Evolutionary conservation across 2,113 vertebrate species (phyloP).

Genomic region (Poeciliopsis prolifica): DNA sequence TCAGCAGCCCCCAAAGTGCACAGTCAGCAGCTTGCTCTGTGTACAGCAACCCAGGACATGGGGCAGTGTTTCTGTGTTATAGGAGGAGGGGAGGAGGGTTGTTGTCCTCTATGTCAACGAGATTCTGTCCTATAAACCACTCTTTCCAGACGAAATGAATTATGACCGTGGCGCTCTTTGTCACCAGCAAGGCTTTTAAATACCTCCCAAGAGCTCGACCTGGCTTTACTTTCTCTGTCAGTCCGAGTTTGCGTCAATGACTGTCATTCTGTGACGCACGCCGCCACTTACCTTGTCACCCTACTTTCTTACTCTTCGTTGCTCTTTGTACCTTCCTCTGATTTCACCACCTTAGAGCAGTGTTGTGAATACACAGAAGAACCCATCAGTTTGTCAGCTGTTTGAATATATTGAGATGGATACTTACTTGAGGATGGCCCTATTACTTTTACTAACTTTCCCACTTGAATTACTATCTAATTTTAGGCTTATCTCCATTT

Average conservation of each 20-base stretch:
- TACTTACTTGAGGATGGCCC: constrained; percentile 33
- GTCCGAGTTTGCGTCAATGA: constrained; percentile 6
- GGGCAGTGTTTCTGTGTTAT: constrained; percentile 47
- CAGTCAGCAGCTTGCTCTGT: constrained; percentile 77
- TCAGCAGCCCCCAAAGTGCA: constrained; percentile 72
- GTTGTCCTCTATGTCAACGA: constrained; percentile 55
- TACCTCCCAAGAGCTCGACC: constrained; percentile 43
- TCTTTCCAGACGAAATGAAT: constrained; percentile 51
- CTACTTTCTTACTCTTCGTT: constrained; percentile 6
- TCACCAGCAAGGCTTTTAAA: constrained; percentile 58
- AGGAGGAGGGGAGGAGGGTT: constrained; percentile 19
- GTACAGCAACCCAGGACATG: constrained; percentile 64
- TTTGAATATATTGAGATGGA: constrained; percentile 18
- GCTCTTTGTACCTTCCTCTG: not conserved
- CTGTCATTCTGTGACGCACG: constrained; percentile 35
- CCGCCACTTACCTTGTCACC: constrained; percentile 40
- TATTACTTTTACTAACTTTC: constrained; percentile 12
- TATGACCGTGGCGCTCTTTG: constrained; percentile 56
- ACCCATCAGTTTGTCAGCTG: constrained; percentile 35
- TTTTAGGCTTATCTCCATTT: constrained; percentile 18
- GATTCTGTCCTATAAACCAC: constrained; percentile 69
- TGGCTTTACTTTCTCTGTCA: constrained; percentile 28
- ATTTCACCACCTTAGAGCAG: constrained; percentile 11
- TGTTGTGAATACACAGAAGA: constrained; percentile 14
- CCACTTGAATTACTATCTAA: constrained; percentile 12